phyloP scores from a whole-genome alignment of 2,113 vertebrate genomes.

The Mus spicilegus region DNA sequence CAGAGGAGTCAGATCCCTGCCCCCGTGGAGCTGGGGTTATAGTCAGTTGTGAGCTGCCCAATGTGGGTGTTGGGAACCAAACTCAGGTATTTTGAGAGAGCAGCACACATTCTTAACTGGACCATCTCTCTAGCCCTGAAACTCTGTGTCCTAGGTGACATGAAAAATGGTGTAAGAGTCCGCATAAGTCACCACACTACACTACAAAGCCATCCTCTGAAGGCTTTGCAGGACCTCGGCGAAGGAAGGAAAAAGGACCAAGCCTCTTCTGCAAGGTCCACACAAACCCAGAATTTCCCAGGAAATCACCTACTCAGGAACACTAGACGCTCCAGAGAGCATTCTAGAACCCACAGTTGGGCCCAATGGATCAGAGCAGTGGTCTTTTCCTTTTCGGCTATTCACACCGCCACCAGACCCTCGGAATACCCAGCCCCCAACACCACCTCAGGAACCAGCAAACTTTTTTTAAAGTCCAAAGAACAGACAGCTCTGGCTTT shows the following conservation, averaged over 20 bases:
- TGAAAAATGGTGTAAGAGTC: not conserved
- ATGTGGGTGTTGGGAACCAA: not conserved
- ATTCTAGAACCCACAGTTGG: not conserved
- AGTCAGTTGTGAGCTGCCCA: not conserved
- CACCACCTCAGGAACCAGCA: not conserved
- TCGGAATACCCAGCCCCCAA: not conserved
- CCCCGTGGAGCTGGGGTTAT: not conserved
- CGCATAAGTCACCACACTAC: not conserved
- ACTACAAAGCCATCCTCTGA: not conserved
- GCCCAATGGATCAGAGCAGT: not conserved
- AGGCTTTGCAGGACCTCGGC: not conserved
- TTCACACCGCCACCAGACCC: not conserved
- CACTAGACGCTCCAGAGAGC: not conserved
- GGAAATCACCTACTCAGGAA: not conserved
- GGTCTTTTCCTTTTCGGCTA: fast-evolving
- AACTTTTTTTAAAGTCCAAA: not conserved
- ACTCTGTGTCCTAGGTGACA: not conserved
- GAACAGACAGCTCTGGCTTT: not conserved
- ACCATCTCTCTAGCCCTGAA: not conserved
- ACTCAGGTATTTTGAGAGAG: not conserved
- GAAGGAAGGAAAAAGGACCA: not conserved
- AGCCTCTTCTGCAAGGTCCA: not conserved
- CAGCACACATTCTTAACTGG: not conserved
- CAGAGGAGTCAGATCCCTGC: not conserved
- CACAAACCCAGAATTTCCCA: not conserved